Percentiles rank a stretch among this genome's conserved stretches.
phyloP scores from a whole-genome alignment of 2,797 vertebrate species.

The Heterohyrax brucei region DNA sequence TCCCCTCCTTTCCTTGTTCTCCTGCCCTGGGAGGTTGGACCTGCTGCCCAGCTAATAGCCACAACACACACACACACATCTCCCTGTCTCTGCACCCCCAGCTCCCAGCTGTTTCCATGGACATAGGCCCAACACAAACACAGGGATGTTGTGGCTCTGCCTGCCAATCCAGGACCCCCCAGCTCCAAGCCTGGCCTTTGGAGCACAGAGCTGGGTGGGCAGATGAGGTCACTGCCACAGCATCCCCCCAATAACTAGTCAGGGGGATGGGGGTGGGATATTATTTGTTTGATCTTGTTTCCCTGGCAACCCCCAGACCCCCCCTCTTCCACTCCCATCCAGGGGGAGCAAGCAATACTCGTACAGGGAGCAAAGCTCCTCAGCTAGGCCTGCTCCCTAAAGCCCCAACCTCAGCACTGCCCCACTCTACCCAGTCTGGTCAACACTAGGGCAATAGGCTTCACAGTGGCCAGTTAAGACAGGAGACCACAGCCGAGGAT shows the following conservation, averaged over 20 bases:
- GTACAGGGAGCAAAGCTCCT: neutral
- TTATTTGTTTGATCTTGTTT: slow-evolving; percentile 85
- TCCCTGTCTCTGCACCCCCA: neutral
- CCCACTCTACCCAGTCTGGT: neutral
- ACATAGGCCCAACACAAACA: slow-evolving; percentile 83
- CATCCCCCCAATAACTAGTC: neutral
- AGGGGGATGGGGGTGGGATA: neutral
- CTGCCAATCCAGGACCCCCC: slow-evolving; percentile 82
- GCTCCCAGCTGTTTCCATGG: slow-evolving; percentile 83
- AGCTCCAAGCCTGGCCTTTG: slow-evolving; percentile 66
- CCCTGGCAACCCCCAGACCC: slow-evolving; percentile 76
- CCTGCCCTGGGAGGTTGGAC: neutral
- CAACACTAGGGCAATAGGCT: neutral
- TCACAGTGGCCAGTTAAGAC: neutral
- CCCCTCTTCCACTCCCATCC: slow-evolving; percentile 60
- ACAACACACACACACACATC: neutral
- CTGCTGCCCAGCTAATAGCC: slow-evolving; percentile 70
- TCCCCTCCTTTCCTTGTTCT: too few relatives aligned
- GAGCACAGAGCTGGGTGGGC: slow-evolving; percentile 81
- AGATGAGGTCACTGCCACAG: slow-evolving; percentile 85
- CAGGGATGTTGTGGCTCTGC: neutral
- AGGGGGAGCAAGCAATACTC: neutral
- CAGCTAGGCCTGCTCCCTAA: neutral
- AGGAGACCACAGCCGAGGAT: neutral
- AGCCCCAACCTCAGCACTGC: neutral